phyloP scores from a whole-genome alignment of 2,888 invertebrate genomes.

The Podabrus alpinus region DNA sequence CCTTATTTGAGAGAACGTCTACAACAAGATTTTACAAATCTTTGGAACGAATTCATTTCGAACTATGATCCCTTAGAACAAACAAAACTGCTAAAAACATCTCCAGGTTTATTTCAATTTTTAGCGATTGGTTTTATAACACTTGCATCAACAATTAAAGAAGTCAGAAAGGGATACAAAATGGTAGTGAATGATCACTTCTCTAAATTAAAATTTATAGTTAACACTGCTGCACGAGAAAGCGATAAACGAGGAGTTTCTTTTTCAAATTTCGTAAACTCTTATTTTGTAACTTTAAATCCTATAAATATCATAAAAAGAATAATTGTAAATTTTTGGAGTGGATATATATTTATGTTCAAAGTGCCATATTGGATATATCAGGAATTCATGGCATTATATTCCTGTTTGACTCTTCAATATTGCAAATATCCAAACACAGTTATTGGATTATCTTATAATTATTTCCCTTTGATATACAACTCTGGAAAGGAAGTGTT shows the following conservation, averaged over 20 bases:
- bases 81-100: conserved; percentile 65
- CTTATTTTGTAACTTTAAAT: conserved; percentile 54
- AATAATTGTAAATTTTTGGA: conserved; percentile 49
- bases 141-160: conserved; percentile 65
- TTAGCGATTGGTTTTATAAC: conserved; percentile 68
- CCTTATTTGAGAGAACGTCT: conserved; percentile 70
- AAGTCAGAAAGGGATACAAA: conserved; percentile 62
- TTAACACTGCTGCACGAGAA: conserved; percentile 48
- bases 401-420: conserved; percentile 45
- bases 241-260: conserved; percentile 45
- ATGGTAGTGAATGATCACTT: conserved; percentile 55
- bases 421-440: conserved; percentile 53
- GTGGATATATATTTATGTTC: conserved; percentile 36
- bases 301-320: conserved; percentile 53
- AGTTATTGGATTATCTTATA: conserved; percentile 47
- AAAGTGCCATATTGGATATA: conserved; percentile 53
- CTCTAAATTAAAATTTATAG: conserved; percentile 57
- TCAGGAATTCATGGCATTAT: conserved; percentile 55
- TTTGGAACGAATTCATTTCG: conserved; percentile 81
- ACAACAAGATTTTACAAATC: conserved; percentile 69
- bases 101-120: conserved; percentile 65
- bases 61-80: conserved; percentile 79
- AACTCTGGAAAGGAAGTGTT: conserved; percentile 54
- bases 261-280: conserved; percentile 46
- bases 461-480: conserved; percentile 56